Evolutionary conservation across 2,113 vertebrate genomes (phyloP).

Genomic region (Rattus rattus): DNA sequence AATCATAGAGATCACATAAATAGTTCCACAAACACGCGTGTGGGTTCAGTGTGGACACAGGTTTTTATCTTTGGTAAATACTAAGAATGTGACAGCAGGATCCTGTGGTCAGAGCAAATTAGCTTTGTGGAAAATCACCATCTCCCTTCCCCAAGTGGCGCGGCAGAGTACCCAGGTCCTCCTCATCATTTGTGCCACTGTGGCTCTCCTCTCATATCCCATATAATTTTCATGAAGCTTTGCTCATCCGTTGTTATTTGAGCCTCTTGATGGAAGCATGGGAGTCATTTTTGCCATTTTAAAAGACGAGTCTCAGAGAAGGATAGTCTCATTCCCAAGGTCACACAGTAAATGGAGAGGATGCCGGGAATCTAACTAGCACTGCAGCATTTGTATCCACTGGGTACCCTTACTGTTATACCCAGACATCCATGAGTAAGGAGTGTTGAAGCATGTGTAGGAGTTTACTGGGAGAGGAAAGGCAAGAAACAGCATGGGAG

Average conservation of each 20-base stretch:
- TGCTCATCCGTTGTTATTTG: neutral
- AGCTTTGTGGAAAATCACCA: too few species aligned
- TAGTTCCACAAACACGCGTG: neutral
- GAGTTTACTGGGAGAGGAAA: too few species aligned
- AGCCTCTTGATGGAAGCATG: neutral
- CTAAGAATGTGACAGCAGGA: neutral
- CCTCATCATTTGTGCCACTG: too few species aligned
- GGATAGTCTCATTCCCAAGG: neutral
- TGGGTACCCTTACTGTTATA: neutral
- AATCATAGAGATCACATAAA: neutral
- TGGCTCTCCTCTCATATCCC: too few species aligned
- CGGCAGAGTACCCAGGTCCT: too few species aligned
- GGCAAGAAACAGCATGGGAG: neutral
- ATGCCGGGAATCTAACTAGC: neutral
- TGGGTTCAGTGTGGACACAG: neutral
- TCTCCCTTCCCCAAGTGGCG: rapidly evolving
- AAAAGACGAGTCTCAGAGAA: slow-evolving; percentile 1
- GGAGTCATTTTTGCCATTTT: neutral
- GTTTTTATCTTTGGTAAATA: neutral
- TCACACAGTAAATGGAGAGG: neutral
- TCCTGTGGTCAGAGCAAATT: neutral
- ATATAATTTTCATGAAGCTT: neutral
- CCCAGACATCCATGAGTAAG: neutral
- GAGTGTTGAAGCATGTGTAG: neutral
- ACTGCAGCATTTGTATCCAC: neutral